Conservation (phyloP, 2,797 vertebrate species). For the Danio aesculapii region DNA sequence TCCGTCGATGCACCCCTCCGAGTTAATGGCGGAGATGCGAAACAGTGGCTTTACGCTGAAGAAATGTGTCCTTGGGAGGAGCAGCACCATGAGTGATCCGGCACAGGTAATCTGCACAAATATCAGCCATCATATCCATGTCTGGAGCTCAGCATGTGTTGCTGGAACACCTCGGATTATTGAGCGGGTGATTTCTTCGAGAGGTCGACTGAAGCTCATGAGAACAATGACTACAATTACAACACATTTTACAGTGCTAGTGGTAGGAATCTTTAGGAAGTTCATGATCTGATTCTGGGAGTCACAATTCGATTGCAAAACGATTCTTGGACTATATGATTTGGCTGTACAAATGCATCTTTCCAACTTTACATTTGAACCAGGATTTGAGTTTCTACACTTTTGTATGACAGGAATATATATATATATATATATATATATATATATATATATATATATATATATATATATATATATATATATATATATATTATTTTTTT, state of each 20-base stretch:
- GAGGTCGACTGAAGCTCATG: conserved; percentile 60
- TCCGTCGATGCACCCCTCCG: conserved; percentile 99
- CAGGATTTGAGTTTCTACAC: too few relatives aligned
- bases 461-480: too few relatives aligned
- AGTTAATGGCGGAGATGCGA: conserved; percentile 99
- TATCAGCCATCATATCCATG: conserved; percentile 79
- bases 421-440: too few relatives aligned
- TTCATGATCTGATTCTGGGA: too few relatives aligned
- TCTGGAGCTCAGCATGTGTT: conserved; percentile 71
- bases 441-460: too few relatives aligned
- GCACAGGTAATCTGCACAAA: conserved; percentile 94
- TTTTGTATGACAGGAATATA: too few relatives aligned
- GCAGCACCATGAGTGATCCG: conserved; percentile 94
- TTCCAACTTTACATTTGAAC: too few relatives aligned
- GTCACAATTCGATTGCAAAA: too few relatives aligned
- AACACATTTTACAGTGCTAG: neutral
- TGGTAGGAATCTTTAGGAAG: too few relatives aligned
- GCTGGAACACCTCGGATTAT: conserved; percentile 77
- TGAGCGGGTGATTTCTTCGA: conserved; percentile 53
- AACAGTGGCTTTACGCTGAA: conserved; percentile 99
- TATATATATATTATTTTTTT: too few relatives aligned
- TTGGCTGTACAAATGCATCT: too few relatives aligned
- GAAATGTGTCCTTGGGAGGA: conserved; percentile 98
- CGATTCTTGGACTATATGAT: too few relatives aligned
- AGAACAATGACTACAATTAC: conserved; percentile 56